These are phyloP conservation scores for Zosterops lateralis DNA, from an alignment of 2,113 vertebrate species.

Conservation along the genomic window DNA sequence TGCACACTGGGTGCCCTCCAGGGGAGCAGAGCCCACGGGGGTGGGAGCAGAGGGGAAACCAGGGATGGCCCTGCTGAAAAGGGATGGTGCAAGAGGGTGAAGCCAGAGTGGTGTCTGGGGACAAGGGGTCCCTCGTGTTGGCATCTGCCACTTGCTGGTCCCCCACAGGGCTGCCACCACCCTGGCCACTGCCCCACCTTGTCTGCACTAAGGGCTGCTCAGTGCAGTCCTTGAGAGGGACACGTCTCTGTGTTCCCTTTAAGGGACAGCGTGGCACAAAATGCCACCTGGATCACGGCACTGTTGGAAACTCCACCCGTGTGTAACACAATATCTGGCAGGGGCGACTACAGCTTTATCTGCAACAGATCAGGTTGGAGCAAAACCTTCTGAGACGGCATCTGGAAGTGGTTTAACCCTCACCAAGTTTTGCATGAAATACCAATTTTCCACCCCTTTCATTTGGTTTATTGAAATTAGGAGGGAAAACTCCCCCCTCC, in stretches of 20 bases:
- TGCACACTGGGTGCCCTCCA: fast-evolving
- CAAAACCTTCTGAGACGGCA: constrained; percentile 43
- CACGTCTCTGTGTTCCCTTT: not conserved
- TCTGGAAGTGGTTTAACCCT: constrained; percentile 62
- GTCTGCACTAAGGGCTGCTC: fast-evolving
- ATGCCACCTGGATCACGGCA: not conserved
- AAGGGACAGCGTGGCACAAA: not conserved
- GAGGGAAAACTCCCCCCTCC: not conserved
- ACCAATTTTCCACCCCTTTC: constrained; percentile 62
- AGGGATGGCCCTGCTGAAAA: not conserved
- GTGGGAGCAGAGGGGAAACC: not conserved
- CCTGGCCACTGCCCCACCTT: fast-evolving
- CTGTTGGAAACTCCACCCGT: not conserved
- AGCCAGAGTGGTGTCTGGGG: not conserved
- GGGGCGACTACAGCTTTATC: not conserved
- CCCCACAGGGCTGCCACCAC: not conserved
- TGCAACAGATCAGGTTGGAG: constrained; percentile 38
- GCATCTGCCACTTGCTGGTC: not conserved
- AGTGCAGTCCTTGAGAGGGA: not conserved
- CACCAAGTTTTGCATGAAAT: constrained; percentile 55
- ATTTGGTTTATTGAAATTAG: constrained; percentile 64
- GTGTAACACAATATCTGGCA: constrained; percentile 19
- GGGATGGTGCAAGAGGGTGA: fast-evolving
- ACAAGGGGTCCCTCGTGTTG: fast-evolving
- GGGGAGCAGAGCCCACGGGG: not conserved